Evolutionary conservation across 2,113 vertebrate species (phyloP), one percentile per base, ranked within the genome.

Genomic region (Lucifuga dentata): DNA sequence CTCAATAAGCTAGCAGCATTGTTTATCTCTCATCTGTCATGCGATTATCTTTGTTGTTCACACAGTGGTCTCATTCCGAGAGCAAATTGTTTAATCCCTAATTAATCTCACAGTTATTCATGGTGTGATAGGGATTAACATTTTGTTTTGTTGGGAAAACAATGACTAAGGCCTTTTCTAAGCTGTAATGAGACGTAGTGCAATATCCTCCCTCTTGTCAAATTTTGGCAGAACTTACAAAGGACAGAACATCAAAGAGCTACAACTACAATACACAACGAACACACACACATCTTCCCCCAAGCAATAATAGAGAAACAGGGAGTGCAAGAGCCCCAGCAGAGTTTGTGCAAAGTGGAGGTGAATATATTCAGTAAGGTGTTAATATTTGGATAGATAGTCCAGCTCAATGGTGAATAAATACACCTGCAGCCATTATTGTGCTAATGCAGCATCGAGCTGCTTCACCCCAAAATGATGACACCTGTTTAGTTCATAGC

Each of bases 341-440:
- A 17, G 67, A 64, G 49, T 68, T 68, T n/a, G 16, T 48, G 32
- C 56, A 60, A 52, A 59, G 57, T 68, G 56, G 63, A 67, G 1
- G 43, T 52, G 62, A 76, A 78, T 77, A 16, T n/a, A 66, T 69
- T 76, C 38, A 38, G 49, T 56, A 52, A 79, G 67, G 74, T 82
- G 78, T 86, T 78, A 61, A 81, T 88, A 73, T 86, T 80, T 68
- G 55, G 66, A 63, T 26, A 46, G 66, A 56, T 16, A 62, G 64
- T 70, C 11, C 52, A 70, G 71, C 66, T 58, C 50, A 40, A 56
- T 52, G 39, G 17, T 76, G 73, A 84, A 80, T 79, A 82, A 80
- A 77, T 72, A 79, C 90, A 90, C 87, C 87, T 90, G 90, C 69
- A 57, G 69, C 61, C 44, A 75, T 91, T 90, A 60, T 87, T 78